Evolutionary conservation across 1,140 invertebrate genomes (phyloP), one percentile per base, ranked within the genome.

Genomic region (Sitophilus oryzae): DNA sequence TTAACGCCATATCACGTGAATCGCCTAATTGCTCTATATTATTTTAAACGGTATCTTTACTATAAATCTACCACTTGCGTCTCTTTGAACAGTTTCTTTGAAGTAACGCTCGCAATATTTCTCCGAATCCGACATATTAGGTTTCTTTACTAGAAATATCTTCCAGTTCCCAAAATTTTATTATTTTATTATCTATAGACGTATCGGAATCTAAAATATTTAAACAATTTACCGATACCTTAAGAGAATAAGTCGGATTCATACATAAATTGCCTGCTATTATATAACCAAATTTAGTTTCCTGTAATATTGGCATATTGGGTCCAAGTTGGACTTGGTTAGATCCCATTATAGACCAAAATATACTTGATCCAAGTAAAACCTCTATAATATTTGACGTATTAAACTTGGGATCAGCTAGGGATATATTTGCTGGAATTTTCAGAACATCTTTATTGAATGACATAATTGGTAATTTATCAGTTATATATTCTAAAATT

Each of bases 341-440:
- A 8, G 14, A n/a, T 2, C 49, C 36, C 6, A 60, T 11, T 9
- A 62, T 4, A 2, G 54, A 41, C 6, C 34, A 54, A 58, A 58
- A 60, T 37, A 56, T 25, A 35, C 45, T 43, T 15, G 60, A 54
- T 10, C 61, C 61, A 9, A 63, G 15, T 22, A 63, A 36, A 4
- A 61, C 15, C 41, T 63, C 59, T 19, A 65, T 51, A 23, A 25
- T 20, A 10, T 38, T 20, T 1, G 42, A 14, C 4, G 56, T 15
- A 37, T 57, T 36, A 59, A 61, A 69, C 36, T 60, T 54, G 0
- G 58, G 60, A 21, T 70, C 66, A 16, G 59, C 52, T 35, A 62
- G 52, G 4, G 18, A 14, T 2, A 59, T 14, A 34, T 50, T 50
- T 36, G 35, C 2, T 11, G 57, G 60, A 40, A 61, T 56, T 5